A percentile compares a stretch with the other conserved stretches of the same genome.
Evolutionary conservation across 2,888 invertebrate genomes (phyloP).

Genomic region (Oithona nana): DNA sequence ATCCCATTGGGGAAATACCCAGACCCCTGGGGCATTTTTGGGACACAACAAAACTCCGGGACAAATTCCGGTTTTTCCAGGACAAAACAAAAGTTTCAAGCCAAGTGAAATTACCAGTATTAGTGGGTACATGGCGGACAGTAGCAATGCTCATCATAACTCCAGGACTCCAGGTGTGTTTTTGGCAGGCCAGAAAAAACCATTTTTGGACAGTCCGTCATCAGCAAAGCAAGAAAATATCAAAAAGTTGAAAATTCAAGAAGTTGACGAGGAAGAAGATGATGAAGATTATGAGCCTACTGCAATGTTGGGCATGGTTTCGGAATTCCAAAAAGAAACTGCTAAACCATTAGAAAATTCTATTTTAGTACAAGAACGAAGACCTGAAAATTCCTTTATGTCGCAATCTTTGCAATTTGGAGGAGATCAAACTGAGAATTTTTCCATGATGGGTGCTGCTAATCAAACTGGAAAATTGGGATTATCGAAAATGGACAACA

Average conservation of each 20-base stretch:
- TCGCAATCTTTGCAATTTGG: neutral
- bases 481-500: no score
- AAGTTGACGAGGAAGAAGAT: neutral
- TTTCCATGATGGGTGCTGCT: no score
- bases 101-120: neutral
- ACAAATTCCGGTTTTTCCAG: no score
- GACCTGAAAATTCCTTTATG: neutral
- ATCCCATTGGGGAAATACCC: conserved; percentile 15
- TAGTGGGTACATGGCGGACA: neutral
- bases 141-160: neutral
- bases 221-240: neutral
- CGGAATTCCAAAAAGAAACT: conserved; percentile 2
- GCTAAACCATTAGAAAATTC: no score
- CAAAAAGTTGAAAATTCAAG: neutral
- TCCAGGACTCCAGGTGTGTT: neutral
- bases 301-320: neutral
- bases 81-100: neutral
- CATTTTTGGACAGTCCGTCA: neutral
- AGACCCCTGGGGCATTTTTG: neutral
- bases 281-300: conserved; percentile 7
- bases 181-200: neutral
- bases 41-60: neutral
- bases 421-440: no score
- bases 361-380: no score
- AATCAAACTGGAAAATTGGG: no score